phyloP scores from a whole-genome alignment of 2,113 vertebrate genomes.

The Zosterops hypoxanthus region DNA sequence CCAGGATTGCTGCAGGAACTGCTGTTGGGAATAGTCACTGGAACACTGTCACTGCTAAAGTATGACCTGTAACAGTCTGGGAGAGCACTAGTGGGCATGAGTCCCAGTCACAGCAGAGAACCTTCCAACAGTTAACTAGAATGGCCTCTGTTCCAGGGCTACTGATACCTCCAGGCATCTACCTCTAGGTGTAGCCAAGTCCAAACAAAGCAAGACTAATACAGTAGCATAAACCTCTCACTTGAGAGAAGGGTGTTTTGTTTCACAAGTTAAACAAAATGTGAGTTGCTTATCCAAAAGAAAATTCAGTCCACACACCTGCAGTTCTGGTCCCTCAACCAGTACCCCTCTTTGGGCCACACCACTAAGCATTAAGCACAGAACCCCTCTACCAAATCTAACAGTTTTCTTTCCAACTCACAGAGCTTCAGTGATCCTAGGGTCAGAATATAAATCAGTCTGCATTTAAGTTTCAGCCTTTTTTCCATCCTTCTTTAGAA shows the following conservation, averaged over 20 bases:
- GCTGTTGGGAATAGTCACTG: neutral
- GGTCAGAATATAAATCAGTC: constrained; percentile 20
- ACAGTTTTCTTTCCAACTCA: constrained; percentile 26
- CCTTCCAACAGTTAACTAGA: neutral
- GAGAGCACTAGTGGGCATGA: neutral
- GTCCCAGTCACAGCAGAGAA: neutral
- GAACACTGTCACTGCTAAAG: neutral
- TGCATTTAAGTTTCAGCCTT: constrained; percentile 25
- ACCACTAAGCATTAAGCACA: neutral
- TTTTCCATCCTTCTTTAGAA: constrained; percentile 25
- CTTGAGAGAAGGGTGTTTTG: neutral
- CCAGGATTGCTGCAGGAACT: neutral
- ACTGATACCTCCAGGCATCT: neutral
- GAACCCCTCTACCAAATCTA: neutral
- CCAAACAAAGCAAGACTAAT: neutral
- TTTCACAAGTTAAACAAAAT: neutral
- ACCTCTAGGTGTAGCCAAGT: neutral
- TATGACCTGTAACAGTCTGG: neutral
- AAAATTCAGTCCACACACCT: neutral
- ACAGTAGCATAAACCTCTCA: neutral
- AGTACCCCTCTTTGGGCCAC: neutral
- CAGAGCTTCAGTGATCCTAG: constrained; percentile 16
- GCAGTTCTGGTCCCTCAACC: neutral
- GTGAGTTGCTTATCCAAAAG: neutral
- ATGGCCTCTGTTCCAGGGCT: neutral